Evolutionary conservation across 2,888 invertebrate species (phyloP).

Genomic region (Spatulosminthurus flaviceps): DNA sequence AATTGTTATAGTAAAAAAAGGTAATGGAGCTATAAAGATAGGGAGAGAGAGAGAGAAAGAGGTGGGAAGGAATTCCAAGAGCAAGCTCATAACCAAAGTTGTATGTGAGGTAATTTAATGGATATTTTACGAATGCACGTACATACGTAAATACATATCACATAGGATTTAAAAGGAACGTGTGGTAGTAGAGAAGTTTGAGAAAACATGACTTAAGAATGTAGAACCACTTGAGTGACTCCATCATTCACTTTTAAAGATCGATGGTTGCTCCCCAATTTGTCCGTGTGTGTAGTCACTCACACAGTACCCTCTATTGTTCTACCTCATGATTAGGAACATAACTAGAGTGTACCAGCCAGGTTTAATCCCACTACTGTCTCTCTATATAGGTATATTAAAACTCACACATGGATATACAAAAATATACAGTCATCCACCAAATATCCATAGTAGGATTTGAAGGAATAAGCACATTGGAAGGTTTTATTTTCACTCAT

Average conservation of each 20-base stretch:
- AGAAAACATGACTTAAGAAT: not conserved
- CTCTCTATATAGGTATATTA: not conserved
- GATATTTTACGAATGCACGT: no score
- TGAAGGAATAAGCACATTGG: not conserved
- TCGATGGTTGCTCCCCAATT: conserved; percentile 16
- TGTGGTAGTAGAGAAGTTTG: no score
- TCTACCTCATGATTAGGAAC: not conserved
- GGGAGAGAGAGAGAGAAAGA: no score
- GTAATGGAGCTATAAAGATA: no score
- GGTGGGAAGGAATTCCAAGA: not conserved
- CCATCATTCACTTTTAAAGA: not conserved
- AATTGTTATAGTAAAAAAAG: no score
- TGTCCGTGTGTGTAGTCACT: not conserved
- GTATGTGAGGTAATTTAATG: no score
- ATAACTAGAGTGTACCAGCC: not conserved
- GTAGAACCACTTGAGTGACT: not conserved
- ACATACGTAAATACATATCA: not conserved
- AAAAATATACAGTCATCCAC: not conserved
- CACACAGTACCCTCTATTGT: not conserved
- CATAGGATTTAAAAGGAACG: not conserved
- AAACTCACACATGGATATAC: not conserved
- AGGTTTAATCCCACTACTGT: not conserved
- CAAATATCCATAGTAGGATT: not conserved
- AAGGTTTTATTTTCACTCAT: conserved; percentile 49
- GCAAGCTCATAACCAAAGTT: not conserved